Base-by-base conservation (phyloP, 2,113 vertebrate genomes). In the Saguinus imperator region DNA sequence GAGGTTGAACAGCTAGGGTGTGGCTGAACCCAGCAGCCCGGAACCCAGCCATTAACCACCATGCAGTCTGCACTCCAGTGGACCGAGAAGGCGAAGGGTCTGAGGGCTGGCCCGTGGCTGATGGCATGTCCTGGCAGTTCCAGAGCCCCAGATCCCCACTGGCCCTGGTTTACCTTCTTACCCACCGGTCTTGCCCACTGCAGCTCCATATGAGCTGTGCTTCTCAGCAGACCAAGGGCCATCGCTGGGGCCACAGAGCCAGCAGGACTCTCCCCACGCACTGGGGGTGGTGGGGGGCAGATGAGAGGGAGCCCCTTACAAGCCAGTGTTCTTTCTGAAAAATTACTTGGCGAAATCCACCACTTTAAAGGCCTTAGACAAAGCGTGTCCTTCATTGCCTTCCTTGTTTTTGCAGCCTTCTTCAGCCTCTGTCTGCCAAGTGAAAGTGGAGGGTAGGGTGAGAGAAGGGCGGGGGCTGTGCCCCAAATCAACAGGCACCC, bases 251-350 rank as follows among this genome's bases (percentile, higher is more conserved):
- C n/a, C 48, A 6, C 43, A 35, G 50, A 70, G 61, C 32, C 45
- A 27, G 18, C 35, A 5, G 27, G 61, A 23, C 25, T 6, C 48
- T 64, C 35, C 91, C 92, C 57, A 43, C 5, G 43, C 21, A 25
- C 14, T 17, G 32, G 88, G 52, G 43, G 0, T 17, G 32, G 88
- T 43, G 43, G 0, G 3, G 20, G 6, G 3, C 11, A 3, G 17
- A 43, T 8, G 52, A 27, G 12, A 43, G 3, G 37, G 43, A 94
- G 89, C 58, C 90, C 92, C 76, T 3, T 35, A 20, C 8, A 32
- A 3, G 43, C 64, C 93, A 81, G 73, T 11, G 13, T 13, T 0
- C 21, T 2, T 11, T 75, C 73, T n/a, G 8, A 80, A 12, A 5
- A 20, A 1, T 32, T 29, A 57, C 2, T 0, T 2, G 85, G 73